These are phyloP conservation scores for Syngnathus typhle DNA, from an alignment of 2,113 vertebrate genomes.

Conservation along the genomic window DNA sequence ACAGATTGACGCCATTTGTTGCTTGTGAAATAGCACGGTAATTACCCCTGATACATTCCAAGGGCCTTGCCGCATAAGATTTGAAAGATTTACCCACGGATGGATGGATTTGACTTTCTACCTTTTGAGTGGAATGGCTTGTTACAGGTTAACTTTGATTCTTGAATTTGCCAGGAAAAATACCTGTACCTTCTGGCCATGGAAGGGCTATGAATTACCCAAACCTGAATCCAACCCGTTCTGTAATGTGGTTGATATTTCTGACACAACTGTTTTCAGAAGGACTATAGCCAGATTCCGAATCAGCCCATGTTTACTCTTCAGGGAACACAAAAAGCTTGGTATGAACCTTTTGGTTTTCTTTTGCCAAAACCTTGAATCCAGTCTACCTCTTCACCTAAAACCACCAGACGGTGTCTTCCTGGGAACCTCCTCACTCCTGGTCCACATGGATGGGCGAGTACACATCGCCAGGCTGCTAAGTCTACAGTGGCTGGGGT, in stretches of 20 bases:
- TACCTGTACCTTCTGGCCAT: neutral
- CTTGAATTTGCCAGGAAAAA: neutral
- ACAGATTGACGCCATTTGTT: neutral
- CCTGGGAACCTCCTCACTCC: conserved; percentile 66
- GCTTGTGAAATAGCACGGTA: neutral
- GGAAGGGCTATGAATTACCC: neutral
- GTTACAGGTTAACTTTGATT: neutral
- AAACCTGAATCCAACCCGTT: neutral
- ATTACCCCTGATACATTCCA: neutral
- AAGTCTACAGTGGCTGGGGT: conserved; percentile 61
- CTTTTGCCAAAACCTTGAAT: conserved; percentile 18
- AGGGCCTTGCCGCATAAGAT: neutral
- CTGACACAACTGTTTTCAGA: neutral
- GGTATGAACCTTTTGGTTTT: neutral
- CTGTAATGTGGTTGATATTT: neutral
- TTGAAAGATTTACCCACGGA: neutral
- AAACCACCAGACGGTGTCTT: conserved; percentile 26
- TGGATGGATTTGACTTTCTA: neutral
- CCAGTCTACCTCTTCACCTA: conserved; percentile 12
- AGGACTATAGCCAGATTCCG: neutral
- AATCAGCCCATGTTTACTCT: neutral
- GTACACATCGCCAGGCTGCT: conserved; percentile 69
- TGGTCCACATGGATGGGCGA: conserved; percentile 54
- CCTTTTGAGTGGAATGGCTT: neutral
- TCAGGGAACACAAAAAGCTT: neutral